Evolutionary conservation across 2,797 vertebrate species (phyloP), one percentile per base, ranked within the genome.

Genomic region (Octomys mimax): DNA sequence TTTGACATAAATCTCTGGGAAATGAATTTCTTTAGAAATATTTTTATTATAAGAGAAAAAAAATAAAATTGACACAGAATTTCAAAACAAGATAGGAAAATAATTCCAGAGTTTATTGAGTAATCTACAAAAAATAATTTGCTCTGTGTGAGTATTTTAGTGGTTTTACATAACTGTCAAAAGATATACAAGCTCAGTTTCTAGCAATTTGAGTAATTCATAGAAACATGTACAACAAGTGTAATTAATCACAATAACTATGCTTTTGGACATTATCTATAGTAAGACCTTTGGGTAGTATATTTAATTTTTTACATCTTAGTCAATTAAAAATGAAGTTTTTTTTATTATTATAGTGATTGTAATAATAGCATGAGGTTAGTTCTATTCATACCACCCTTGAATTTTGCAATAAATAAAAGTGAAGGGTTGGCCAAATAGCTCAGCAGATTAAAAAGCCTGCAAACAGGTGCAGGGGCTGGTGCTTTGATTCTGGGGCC

Each of bases 1-100:
- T 95, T 87, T 75, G 78, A 49, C 61, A 84, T 54, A 93, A 36
- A 24, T 94, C 52, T 79, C 77, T 68, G 18, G 46, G 26, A 91
- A 31, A 52, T 26, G 70, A 19, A 6, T 59, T 66, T 54, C 52
- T 96, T 61, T n/a, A 57, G 73, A 91, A 70, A 90, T 42, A 83
- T 93, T 95, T 49, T 61, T 61, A 61, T 61, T 61, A 19, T 61
- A 24, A 61, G 52, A 22, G 22, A 1, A 61, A 61, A 22, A 42
- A 22, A 61, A 22, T 61, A 8, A 61, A 61, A 61, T 22, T 22
- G 59, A 61, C 22, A 59, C 59, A 61, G 22, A 22, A 22, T 61
- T 22, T 61, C 7, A 61, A 61, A 61, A 59, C 57, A 61, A 61
- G 59, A 24, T 61, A 54, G 52, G 52, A 54, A 54, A 54, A 12